Evolutionary conservation across 2,797 vertebrate species (phyloP), one percentile per base, ranked within the genome.

Genomic region (Scleropages formosus): DNA sequence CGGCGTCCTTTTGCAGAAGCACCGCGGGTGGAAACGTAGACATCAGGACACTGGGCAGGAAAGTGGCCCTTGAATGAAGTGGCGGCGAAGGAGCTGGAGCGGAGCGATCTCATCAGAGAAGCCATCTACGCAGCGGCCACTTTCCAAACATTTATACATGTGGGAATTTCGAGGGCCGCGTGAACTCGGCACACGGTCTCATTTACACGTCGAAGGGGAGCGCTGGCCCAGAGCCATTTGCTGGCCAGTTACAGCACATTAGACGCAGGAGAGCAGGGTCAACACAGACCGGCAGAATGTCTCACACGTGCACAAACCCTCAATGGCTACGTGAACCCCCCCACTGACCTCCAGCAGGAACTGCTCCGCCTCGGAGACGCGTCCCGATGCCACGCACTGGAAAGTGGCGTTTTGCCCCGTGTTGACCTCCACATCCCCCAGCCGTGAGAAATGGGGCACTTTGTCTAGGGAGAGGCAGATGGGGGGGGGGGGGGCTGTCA

Each of bases 401-500:
- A 98, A 98, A 0, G 96, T 97, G 78, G 96, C 95, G n/a, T 99
- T 99, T 91, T 99, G 96, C 68, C 96, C 97, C 26, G 96, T 96
- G 1, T 99, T 99, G 84, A 98, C 96, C 91, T 99, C 97, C 70
- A 98, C 96, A 39, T 98, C 96, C 70, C 97, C 97, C 78, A 98
- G 92, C 80, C 97, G 95, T 84, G 97, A 94, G 88, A 99, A 98
- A 90, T 98, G 96, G 85, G 97, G 95, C 88, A 97, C 97, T 90
- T 98, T 99, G 92, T 98, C 97, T 99, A 93, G 80, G 78, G 76
- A 88, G 0, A 8, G 8, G 47, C 53, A 58, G 18, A 12, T n/a
- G 18, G 53, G 18, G 18, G 31, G 31, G 31, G 39, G 31, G 31
- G 31, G 2, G 31, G 2, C 31, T 39, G 31, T 39, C 31, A 39